Evolutionary conservation across 2,797 vertebrate species (phyloP).

Genomic region (Lagocephalus sceleratus): DNA sequence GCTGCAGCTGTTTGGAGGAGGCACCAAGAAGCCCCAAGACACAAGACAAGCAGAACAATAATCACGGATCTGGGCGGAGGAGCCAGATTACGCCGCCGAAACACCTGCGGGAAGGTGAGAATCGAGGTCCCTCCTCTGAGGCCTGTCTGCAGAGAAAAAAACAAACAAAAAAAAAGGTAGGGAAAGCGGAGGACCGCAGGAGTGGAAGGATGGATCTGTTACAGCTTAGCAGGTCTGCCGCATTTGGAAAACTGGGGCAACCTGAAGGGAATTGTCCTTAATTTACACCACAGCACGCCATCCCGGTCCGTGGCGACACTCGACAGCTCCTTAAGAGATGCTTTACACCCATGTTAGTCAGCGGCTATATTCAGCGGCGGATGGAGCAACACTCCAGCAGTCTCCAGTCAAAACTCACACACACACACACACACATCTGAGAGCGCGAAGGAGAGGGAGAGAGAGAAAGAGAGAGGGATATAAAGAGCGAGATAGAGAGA

Average conservation of each 20-base stretch:
- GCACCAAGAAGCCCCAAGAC: slow-evolving; percentile 27
- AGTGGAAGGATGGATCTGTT: slow-evolving; percentile 22
- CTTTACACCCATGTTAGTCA: slow-evolving; percentile 11
- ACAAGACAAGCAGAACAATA: slow-evolving; percentile 3
- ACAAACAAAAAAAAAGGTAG: too few species aligned
- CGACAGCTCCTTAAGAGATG: slow-evolving; percentile 5
- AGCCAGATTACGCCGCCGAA: neutral
- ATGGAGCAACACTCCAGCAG: neutral
- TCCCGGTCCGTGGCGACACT: slow-evolving; percentile 17
- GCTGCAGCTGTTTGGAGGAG: slow-evolving; percentile 3
- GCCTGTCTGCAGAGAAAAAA: slow-evolving; percentile 14
- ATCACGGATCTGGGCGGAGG: neutral
- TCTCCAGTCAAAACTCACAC: neutral
- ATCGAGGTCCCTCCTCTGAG: slow-evolving; percentile 12
- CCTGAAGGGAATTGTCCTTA: slow-evolving; percentile 46
- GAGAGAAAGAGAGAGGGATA: too few species aligned
- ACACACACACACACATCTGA: too few species aligned
- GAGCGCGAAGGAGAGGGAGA: too few species aligned
- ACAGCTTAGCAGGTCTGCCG: slow-evolving; percentile 27
- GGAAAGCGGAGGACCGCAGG: slow-evolving; percentile 8
- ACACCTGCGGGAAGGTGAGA: slow-evolving; percentile 1
- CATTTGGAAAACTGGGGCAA: slow-evolving; percentile 43
- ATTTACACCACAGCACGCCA: slow-evolving; percentile 39
- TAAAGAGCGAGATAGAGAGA: too few species aligned
- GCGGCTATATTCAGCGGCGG: slow-evolving; percentile 4